Base-by-base conservation (phyloP, 2,888 invertebrate genomes). In the Coelopa pilipes region DNA sequence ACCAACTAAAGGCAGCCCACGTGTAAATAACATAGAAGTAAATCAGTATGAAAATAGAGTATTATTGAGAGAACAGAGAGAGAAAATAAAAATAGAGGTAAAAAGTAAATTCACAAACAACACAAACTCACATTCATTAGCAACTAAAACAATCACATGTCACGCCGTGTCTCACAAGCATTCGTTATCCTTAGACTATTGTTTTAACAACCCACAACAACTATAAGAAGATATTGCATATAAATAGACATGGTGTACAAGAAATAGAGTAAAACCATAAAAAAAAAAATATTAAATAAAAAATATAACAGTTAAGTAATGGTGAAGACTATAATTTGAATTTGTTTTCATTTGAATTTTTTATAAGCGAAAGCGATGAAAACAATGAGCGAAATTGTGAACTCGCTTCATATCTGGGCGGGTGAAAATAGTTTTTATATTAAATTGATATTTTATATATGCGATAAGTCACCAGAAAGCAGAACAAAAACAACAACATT, bases 91-190 rank as follows among this genome's bases (percentile, higher is more conserved):
- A 68, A 17, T 45, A 57, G 45, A 19, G 19, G 21, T 24, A 70
- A 50, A 17, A 34, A 60, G 24, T 11, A 21, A 62, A 70, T 9
- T 24, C 12, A 50, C 34, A 34, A 21, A n/a, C 11, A 21, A 19
- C 10, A 49, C 15, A 46, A 17, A 63, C 17, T 62, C 50, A 70
- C 21, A 59, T 12, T 10, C 59, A 60, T 46, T 45, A 53, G 68
- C 55, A 70, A 60, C 49, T 70, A 59, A 60, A 21, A 70, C 49
- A 59, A 60, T 49, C 59, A 60, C 70, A 60, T 59, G 21, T 60
- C 57, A 68, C 55, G 68, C 68, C 50, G 45, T 68, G 34, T 57
- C 68, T 68, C 46, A 65, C 65, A 65, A 11, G 47, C 24, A 45
- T 62, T 21, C 19, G 12, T 59, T 59, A 59, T 19, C 3, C 12